Base-by-base conservation (phyloP, 2,888 invertebrate species). In the Ormyrus labotus region DNA sequence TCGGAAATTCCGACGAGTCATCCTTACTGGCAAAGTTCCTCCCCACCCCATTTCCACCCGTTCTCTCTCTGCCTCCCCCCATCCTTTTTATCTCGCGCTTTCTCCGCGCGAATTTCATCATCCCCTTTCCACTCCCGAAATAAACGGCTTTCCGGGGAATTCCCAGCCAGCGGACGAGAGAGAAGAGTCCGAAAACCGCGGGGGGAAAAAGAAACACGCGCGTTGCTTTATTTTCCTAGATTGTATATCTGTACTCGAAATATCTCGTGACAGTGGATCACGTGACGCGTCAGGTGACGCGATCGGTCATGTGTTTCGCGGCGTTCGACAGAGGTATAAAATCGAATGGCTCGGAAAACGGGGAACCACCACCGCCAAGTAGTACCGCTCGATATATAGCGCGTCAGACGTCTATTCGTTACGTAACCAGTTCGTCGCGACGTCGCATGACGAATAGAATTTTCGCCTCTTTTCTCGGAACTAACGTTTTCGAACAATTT, bases 1-100 rank as follows among this genome's bases (percentile, higher is more conserved):
- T 55, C 48, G 68, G 75, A 61, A 80, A 71, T 80, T 71, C 70
- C 80, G 57, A 8, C 60, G 70, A 80, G 80, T 80, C 75, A 80
- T 80, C 67, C 64, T 60, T 60, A 57, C 79, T 74, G 63, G 68
- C 55, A 34, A 34, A 34, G 55, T 2, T n/a, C 34, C 19, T 51
- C 50, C 74, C 64, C 68, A 34, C 55, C 60, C 65, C 53, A 1
- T 50, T 45, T 1, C 7, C 13, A 34, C 50, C 7, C 13, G n/a
- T 60, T 19, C 50, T 13, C 58, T 51, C 47, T n/a, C 34, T 5
- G 7, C 19, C 58, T 63, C 13, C 48, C 47, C 48, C 47, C 34
- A 51, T 51, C 34, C 34, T 47, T 10, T 19, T n/a, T 63, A 58
- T 19, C 55, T 74, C 58, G 63, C 74, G 65, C 48, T 8, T n/a